Evolutionary conservation across 2,888 invertebrate species (phyloP).

Genomic region (Drosophila sordidapex): DNA sequence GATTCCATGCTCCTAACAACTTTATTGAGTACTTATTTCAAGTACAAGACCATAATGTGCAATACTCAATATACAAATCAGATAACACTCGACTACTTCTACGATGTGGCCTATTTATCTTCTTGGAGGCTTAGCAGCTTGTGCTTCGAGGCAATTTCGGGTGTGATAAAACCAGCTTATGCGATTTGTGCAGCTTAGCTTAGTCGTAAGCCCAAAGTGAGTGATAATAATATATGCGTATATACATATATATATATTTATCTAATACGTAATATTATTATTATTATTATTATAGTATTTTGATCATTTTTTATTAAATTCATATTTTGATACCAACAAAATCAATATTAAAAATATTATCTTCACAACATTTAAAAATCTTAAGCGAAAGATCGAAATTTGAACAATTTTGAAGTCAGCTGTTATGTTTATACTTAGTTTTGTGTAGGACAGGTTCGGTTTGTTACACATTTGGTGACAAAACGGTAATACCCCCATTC

Average conservation of each 20-base stretch:
- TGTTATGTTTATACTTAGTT: neutral
- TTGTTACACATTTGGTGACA: neutral
- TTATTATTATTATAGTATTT: neutral
- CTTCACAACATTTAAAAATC: neutral
- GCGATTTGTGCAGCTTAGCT: constrained; percentile 53
- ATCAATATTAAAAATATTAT: neutral
- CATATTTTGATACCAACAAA: neutral
- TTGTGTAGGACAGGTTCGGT: neutral
- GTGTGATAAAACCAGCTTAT: constrained; percentile 51
- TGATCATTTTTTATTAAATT: neutral
- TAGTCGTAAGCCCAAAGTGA: constrained; percentile 35
- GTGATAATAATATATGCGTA: neutral
- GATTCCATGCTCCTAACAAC: too few species aligned
- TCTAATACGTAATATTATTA: neutral
- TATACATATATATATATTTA: neutral
- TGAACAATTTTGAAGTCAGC: neutral
- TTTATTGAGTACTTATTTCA: too few species aligned
- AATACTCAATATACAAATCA: too few species aligned
- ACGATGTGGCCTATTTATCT: constrained; percentile 11
- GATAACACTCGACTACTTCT: neutral
- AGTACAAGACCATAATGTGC: too few species aligned
- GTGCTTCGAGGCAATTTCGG: constrained; percentile 32
- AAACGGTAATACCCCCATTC: neutral
- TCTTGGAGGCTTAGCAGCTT: constrained; percentile 33
- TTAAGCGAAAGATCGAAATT: neutral